These are phyloP conservation scores for Perccottus glenii DNA, from an alignment of 2,113 vertebrate species.

Conservation along the genomic window DNA sequence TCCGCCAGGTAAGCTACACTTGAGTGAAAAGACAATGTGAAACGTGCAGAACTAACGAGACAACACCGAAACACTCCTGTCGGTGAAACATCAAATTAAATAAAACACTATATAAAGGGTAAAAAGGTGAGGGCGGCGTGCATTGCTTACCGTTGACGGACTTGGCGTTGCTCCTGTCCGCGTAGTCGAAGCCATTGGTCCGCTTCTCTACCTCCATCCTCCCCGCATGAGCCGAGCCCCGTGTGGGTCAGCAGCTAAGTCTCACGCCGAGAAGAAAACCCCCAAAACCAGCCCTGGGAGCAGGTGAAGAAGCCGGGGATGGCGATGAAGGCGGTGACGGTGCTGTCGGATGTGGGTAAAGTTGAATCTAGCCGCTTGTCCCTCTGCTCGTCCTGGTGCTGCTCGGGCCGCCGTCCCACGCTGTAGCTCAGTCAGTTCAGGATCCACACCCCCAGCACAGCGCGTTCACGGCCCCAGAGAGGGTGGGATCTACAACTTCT, in stretches of 20 bases:
- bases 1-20: background rate
- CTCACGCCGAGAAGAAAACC: constrained; percentile 11
- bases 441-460: constrained; percentile 56
- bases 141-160: constrained; percentile 67
- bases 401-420: constrained; percentile 59
- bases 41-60: background rate
- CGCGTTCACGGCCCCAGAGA: constrained; percentile 36
- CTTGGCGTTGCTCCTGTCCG: constrained; percentile 74
- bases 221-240: constrained; percentile 42
- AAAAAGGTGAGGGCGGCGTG: background rate
- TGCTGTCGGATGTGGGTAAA: background rate
- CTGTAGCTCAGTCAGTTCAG: constrained; percentile 35
- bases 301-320: background rate
- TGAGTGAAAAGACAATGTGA: background rate
- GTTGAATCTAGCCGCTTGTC: constrained; percentile 21
- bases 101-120: background rate
- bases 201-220: constrained; percentile 83
- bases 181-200: constrained; percentile 77
- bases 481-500: constrained; percentile 13
- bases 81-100: too few species aligned
- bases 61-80: too few species aligned
- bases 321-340: background rate
- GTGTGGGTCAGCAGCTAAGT: constrained; percentile 30
- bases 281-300: background rate
- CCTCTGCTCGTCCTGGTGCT: constrained; percentile 12